Percentiles rank a stretch among this genome's conserved stretches.
phyloP scores from a whole-genome alignment of 2,888 invertebrate species.

The Drosophila birchii region DNA sequence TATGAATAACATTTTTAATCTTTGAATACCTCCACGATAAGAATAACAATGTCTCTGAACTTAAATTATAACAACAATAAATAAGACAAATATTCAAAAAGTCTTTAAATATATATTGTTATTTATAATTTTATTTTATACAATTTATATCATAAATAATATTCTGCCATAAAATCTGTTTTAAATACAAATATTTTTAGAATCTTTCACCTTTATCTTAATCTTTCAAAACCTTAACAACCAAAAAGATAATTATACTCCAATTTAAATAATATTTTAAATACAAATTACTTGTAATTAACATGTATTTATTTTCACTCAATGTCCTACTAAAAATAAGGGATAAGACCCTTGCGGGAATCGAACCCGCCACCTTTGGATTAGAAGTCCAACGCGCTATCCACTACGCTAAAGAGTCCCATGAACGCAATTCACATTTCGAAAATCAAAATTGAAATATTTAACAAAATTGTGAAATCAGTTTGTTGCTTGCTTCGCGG shows the following conservation, averaged over 20 bases:
- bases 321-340: neutral
- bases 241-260: neutral
- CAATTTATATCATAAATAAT: too few relatives aligned
- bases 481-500: neutral
- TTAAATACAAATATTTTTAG: too few relatives aligned
- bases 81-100: too few relatives aligned
- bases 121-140: too few relatives aligned
- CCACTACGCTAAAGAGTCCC: slow-evolving; percentile 75
- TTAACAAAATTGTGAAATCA: slow-evolving; percentile 15
- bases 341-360: slow-evolving; percentile 84
- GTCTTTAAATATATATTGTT: too few relatives aligned
- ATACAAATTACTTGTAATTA: neutral
- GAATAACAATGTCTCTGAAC: too few relatives aligned
- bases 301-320: neutral
- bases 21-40: too few relatives aligned
- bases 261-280: neutral
- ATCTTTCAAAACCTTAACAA: neutral
- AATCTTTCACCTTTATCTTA: neutral
- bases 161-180: too few relatives aligned
- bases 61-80: too few relatives aligned
- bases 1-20: too few relatives aligned
- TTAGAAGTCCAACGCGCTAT: slow-evolving; percentile 85
- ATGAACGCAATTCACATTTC: neutral
- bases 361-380: slow-evolving; percentile 86
- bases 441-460: slow-evolving; percentile 1